Percentiles rank a stretch among this genome's conserved stretches.
phyloP scores from a whole-genome alignment of 1,140 invertebrate genomes.

The Temnothorax curvispinosus region DNA sequence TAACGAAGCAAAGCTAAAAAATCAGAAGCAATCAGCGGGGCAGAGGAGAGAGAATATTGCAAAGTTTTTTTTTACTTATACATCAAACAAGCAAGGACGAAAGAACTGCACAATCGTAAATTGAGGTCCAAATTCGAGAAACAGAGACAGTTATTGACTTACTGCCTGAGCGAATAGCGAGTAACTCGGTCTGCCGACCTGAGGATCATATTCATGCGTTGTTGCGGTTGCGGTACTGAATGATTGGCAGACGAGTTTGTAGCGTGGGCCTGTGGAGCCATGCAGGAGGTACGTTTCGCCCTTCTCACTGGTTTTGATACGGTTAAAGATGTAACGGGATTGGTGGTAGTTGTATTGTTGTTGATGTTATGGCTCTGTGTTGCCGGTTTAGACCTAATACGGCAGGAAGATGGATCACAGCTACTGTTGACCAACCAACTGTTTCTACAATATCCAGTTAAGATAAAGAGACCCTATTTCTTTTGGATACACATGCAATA shows the following conservation, averaged over 20 bases:
- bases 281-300: conserved; percentile 77
- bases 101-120: conserved; percentile 66
- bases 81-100: conserved; percentile 43
- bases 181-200: conserved; percentile 83
- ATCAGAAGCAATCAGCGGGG: not conserved
- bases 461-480: conserved; percentile 42
- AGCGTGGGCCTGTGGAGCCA: conserved; percentile 73
- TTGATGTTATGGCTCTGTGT: conserved; percentile 76
- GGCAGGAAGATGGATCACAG: conserved; percentile 79
- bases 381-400: conserved; percentile 80
- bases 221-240: conserved; percentile 74
- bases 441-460: conserved; percentile 79
- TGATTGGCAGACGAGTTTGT: conserved; percentile 78
- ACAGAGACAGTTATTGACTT: conserved; percentile 78
- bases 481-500: conserved; percentile 37
- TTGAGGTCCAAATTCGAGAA: conserved; percentile 45
- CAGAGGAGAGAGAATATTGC: not conserved
- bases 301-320: conserved; percentile 81
- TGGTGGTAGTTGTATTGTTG: conserved; percentile 72
- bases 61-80: conserved; percentile 24
- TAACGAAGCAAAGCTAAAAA: conserved; percentile 45
- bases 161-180: conserved; percentile 84
- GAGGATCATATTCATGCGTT: conserved; percentile 82
- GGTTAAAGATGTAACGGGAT: conserved; percentile 69
- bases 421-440: conserved; percentile 79